These are phyloP conservation scores for Zygothrica quintamaculata DNA, from an alignment of 2,888 invertebrate genomes.

Conservation along the genomic window DNA sequence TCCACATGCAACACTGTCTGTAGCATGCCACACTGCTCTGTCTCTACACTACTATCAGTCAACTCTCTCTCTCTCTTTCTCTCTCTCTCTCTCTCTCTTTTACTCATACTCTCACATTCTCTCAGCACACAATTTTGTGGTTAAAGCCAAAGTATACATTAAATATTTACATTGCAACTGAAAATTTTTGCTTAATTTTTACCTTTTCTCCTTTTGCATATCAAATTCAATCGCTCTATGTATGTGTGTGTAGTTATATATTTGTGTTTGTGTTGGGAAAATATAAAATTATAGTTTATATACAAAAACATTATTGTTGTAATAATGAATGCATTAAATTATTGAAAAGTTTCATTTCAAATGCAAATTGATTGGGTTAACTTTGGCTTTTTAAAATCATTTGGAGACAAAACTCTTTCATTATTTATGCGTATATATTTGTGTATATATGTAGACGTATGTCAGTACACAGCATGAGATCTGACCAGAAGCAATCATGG, in stretches of 20 bases:
- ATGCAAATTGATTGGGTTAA: conserved; percentile 61
- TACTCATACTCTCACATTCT: conserved; percentile 15
- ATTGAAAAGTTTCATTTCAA: conserved; percentile 45
- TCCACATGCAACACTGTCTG: conserved; percentile 3
- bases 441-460: conserved; percentile 5
- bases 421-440: conserved; percentile 53
- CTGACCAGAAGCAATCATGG: conserved; percentile 58
- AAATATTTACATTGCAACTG: conserved; percentile 62
- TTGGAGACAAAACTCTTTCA: conserved; percentile 28
- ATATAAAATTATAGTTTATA: conserved; percentile 27
- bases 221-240: conserved; percentile 20
- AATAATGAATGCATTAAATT: conserved; percentile 34
- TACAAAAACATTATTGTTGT: conserved; percentile 34
- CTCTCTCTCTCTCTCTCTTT: neutral
- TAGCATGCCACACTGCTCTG: neutral
- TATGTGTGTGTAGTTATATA: conserved; percentile 1
- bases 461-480: conserved; percentile 6
- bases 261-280: neutral
- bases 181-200: conserved; percentile 34
- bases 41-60: neutral
- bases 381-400: conserved; percentile 25
- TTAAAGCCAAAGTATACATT: conserved; percentile 41
- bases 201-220: conserved; percentile 33
- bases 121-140: too few relatives aligned
- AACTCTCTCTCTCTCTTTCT: neutral